Conservation (phyloP, 92 coral and sea anemone genomes). For the Blastomussa wellsi region DNA sequence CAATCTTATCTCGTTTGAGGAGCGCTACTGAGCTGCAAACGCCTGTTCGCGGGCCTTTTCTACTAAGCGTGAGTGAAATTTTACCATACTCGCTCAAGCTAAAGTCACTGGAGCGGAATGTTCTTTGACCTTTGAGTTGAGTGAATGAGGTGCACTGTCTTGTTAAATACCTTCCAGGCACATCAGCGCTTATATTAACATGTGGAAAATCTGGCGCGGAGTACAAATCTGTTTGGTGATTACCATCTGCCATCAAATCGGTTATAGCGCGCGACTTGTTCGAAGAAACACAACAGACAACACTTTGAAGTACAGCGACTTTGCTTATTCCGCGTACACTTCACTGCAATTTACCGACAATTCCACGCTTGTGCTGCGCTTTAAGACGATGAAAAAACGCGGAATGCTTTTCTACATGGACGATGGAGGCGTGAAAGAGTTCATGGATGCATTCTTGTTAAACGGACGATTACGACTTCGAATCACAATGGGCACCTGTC, state of each 20-base stretch:
- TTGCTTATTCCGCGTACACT: slow-evolving; percentile 56
- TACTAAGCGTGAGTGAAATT: background rate
- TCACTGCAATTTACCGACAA: slow-evolving; percentile 24
- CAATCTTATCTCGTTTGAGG: slow-evolving; percentile 20
- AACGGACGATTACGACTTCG: slow-evolving; percentile 65
- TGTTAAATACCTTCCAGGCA: background rate
- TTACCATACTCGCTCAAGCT: background rate
- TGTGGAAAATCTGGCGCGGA: slow-evolving; percentile 14
- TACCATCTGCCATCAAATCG: slow-evolving; percentile 42
- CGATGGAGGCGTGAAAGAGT: slow-evolving; percentile 69
- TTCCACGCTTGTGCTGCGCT: slow-evolving; percentile 67
- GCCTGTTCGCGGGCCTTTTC: slow-evolving; percentile 18
- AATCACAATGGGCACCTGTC: slow-evolving; percentile 60
- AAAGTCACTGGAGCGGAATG: background rate
- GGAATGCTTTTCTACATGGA: slow-evolving; percentile 89
- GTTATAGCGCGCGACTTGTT: background rate
- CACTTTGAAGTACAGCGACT: slow-evolving; percentile 40
- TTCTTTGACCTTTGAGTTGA: background rate
- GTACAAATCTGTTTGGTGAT: slow-evolving; percentile 23
- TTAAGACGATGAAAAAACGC: slow-evolving; percentile 67
- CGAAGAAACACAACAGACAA: slow-evolving; percentile 12
- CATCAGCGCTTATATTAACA: background rate
- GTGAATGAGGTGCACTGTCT: background rate
- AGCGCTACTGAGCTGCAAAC: slow-evolving; percentile 31
- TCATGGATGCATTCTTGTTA: slow-evolving; percentile 73